A percentile compares a stretch with the other conserved stretches of the same genome.
Evolutionary conservation across 2,113 vertebrate genomes (phyloP).

Genomic region (Zosterops lateralis): DNA sequence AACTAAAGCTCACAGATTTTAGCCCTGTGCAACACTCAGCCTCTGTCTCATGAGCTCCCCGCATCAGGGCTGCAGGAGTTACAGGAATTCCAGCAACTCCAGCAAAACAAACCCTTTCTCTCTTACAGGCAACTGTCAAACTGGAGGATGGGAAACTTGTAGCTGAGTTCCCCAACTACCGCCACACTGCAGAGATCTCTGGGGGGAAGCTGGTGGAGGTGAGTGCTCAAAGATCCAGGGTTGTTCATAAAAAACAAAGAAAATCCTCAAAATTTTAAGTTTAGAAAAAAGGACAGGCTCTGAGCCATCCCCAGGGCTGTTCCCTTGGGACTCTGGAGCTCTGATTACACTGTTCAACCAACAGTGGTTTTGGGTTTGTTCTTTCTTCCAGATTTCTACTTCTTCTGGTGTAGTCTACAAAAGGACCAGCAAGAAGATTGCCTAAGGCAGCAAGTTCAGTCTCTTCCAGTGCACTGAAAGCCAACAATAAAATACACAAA

Average conservation of each 20-base stretch:
- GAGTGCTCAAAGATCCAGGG: conserved; percentile 26
- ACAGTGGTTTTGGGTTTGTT: neutral
- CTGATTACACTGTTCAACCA: neutral
- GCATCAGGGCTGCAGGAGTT: neutral
- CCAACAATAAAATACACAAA: conserved; percentile 28
- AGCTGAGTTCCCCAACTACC: conserved; percentile 81
- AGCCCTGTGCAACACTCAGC: neutral
- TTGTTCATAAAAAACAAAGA: neutral
- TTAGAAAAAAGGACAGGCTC: neutral
- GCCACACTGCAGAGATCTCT: conserved; percentile 77
- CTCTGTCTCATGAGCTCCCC: neutral
- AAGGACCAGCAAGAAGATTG: conserved; percentile 77
- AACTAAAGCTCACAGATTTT: neutral
- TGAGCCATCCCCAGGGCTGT: neutral
- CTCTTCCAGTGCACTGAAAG: neutral
- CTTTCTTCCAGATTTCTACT: conserved; percentile 71
- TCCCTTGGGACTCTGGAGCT: neutral
- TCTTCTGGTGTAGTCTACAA: conserved; percentile 73
- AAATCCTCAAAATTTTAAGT: neutral
- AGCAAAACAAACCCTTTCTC: neutral
- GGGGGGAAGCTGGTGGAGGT: conserved; percentile 86
- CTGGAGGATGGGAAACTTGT: conserved; percentile 78
- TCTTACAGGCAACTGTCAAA: conserved; percentile 74
- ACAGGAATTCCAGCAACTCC: neutral
- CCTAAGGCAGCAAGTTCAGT: conserved; percentile 9